Evolutionary conservation across 2,113 vertebrate genomes (phyloP).

Genomic region (Oxyruncus cristatus): DNA sequence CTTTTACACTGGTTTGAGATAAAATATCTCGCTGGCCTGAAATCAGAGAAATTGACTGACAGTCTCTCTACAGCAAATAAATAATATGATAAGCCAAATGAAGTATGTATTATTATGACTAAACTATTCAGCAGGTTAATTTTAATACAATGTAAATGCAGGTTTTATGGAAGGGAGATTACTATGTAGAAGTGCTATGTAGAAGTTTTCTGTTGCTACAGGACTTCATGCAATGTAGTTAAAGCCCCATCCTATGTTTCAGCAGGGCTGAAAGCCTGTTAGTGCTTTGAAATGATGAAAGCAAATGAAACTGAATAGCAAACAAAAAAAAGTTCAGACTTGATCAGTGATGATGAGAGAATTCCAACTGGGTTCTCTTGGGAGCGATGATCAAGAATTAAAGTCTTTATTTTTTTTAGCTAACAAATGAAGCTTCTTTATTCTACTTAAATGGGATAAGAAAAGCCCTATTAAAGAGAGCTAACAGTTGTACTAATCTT

Average conservation of each 20-base stretch:
- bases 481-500: conserved; percentile 40
- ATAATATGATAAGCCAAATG: neutral
- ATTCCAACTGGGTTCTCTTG: conserved; percentile 51
- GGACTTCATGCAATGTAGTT: neutral
- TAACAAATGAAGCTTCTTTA: conserved; percentile 71
- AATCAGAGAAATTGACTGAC: conserved; percentile 5
- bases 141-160: conserved; percentile 37
- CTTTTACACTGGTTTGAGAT: neutral
- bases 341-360: conserved; percentile 68
- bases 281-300: conserved; percentile 73
- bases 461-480: conserved; percentile 56
- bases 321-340: conserved; percentile 70
- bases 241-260: conserved; percentile 21
- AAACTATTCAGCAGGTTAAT: conserved; percentile 47
- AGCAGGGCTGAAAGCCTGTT: conserved; percentile 46
- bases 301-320: conserved; percentile 69
- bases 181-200: neutral
- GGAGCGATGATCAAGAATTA: conserved; percentile 70
- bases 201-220: conserved; percentile 37
- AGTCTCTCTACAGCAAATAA: neutral
- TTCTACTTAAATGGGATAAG: conserved; percentile 63
- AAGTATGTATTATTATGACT: conserved; percentile 36
- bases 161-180: conserved; percentile 15
- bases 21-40: neutral
- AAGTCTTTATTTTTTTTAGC: conserved; percentile 50